phyloP scores from a whole-genome alignment of 2,113 vertebrate species.

The Rutilus rutilus region DNA sequence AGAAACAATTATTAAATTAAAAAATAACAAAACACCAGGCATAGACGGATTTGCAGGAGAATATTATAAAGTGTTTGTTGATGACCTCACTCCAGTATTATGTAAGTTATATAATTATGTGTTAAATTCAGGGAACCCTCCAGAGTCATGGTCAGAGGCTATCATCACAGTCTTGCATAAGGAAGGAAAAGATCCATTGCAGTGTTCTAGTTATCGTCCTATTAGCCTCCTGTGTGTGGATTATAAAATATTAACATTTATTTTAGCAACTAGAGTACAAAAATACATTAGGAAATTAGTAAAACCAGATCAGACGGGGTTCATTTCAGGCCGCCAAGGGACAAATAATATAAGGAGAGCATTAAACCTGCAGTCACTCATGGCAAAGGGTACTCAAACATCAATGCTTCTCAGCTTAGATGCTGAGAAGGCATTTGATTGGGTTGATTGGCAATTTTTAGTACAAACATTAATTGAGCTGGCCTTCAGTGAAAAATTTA shows the following conservation, averaged over 20 bases:
- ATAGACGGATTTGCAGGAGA: neutral
- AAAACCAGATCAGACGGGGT: neutral
- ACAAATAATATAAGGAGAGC: neutral
- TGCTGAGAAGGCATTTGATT: neutral
- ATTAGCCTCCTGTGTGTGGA: conserved; percentile 10
- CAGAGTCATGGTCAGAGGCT: conserved; percentile 21
- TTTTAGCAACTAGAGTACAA: neutral
- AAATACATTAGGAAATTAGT: neutral
- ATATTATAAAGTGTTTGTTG: conserved; percentile 11
- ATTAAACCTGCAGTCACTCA: neutral
- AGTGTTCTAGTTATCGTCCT: neutral
- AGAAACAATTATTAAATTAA: neutral
- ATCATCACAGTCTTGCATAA: neutral
- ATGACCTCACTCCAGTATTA: neutral
- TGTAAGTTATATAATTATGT: conserved; percentile 9
- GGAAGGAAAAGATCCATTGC: neutral
- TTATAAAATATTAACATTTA: conserved; percentile 12
- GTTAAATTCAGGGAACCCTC: conserved; percentile 7
- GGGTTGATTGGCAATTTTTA: neutral
- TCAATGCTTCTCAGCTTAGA: neutral
- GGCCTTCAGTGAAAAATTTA: no score
- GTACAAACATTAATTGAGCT: neutral
- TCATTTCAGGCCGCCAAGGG: neutral
- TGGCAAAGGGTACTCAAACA: neutral
- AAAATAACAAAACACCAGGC: neutral